Evolutionary conservation across 2,888 invertebrate genomes (phyloP), one percentile per base, ranked within the genome.

Genomic region (Acleris literana): DNA sequence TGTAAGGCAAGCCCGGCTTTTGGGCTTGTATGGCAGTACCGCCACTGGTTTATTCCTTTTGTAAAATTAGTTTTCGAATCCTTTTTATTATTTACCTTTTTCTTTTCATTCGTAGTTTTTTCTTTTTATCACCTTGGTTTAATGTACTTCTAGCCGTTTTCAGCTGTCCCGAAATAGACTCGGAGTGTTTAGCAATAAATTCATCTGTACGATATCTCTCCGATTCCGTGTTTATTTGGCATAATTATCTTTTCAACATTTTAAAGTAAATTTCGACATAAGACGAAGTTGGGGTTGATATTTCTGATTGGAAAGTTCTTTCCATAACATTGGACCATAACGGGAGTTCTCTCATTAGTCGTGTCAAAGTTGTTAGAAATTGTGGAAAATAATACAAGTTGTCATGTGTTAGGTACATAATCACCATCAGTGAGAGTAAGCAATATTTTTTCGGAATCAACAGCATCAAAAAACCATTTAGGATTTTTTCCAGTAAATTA

Each of bases 201-300:
- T 66, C 54, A 29, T 65, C 62, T 20, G 51, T 13, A 39, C 65
- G 63, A 46, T 57, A 66, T 66, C 56, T 65, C 11, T 69, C 48
- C 11, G 49, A 44, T 61, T 67, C 63, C 1, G 57, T 67, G 33
- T 53, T 63, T 22, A 69, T 67, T 9, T 61, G 49, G 44, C 60
- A 69, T 63, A 69, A 53, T 49, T 55, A 59, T 49, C 57, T 63
- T 63, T 69, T 68, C 16, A 68, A 16, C 9, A 22, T 67, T 64
- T 64, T 68, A 48, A 69, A 69, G 20, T 60, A 67, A 53, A 46
- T 22, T 57, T 69, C 66, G 33, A 69, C 63, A 66, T 69, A 63
- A 7, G 57, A 68, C 11, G 67, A 69, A 25, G 67, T 60, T 18
- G 67, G 64, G 43, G 9, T 33, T 18, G 43, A 39, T 52, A 52